A percentile compares a stretch with the other conserved stretches of the same genome.
Conservation (phyloP, 2,797 vertebrate species). For the Trichosurus vulpecula region DNA sequence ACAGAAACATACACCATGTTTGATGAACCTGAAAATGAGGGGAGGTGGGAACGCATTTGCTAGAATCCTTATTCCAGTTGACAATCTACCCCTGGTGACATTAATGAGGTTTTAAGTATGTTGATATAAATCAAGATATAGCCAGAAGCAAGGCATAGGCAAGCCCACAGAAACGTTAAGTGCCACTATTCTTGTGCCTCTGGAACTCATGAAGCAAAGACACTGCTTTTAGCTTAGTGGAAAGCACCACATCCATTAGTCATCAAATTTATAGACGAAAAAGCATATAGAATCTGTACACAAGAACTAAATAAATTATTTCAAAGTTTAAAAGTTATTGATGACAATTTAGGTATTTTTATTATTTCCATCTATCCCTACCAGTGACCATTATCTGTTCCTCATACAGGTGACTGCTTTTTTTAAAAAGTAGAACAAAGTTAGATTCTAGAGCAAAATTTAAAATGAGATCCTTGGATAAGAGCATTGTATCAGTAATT, state of each 20-base stretch:
- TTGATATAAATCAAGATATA: constrained; percentile 76
- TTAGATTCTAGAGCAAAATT: neutral
- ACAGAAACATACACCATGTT: constrained; percentile 66
- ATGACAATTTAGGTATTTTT: neutral
- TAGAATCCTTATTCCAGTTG: constrained; percentile 73
- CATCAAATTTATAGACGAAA: neutral
- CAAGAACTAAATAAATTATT: neutral
- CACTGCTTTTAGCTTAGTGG: constrained; percentile 31
- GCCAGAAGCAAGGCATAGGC: constrained; percentile 56
- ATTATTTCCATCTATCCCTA: neutral
- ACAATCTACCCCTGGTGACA: constrained; percentile 72
- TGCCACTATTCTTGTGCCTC: constrained; percentile 30
- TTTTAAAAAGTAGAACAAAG: neutral
- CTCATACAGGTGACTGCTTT: neutral
- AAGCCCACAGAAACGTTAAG: constrained; percentile 24
- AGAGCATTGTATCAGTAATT: too few relatives aligned
- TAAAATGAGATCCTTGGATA: neutral
- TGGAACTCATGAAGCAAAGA: constrained; percentile 38
- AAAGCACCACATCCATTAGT: constrained; percentile 12
- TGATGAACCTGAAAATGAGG: constrained; percentile 77
- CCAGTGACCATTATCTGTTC: neutral
- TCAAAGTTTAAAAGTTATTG: neutral
- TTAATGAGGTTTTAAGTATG: constrained; percentile 72
- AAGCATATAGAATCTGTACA: neutral
- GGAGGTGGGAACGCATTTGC: constrained; percentile 68